A percentile compares a stretch with the other conserved stretches of the same genome.
Conservation (phyloP, 2,113 vertebrate species). For the Clarias batrachus region DNA sequence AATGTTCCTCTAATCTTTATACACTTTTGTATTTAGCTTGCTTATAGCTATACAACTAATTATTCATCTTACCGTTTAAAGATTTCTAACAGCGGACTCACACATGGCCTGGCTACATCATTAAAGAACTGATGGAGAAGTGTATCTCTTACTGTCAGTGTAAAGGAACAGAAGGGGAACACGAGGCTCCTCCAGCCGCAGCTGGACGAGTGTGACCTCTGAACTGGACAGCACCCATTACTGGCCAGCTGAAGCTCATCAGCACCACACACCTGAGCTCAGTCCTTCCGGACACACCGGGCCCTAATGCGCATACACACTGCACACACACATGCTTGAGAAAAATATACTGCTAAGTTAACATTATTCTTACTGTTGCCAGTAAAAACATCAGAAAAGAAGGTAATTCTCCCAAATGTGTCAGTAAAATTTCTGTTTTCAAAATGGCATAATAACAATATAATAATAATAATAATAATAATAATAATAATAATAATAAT, state of each 20-base stretch:
- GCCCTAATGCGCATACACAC: slow-evolving; percentile 31
- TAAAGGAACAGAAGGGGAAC: slow-evolving; percentile 8
- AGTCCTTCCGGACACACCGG: slow-evolving; percentile 29
- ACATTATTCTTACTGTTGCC: slow-evolving; percentile 1
- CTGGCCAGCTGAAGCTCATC: slow-evolving; percentile 56
- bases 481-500: too few species aligned
- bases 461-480: too few species aligned
- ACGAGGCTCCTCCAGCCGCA: slow-evolving; percentile 23
- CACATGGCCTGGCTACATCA: neutral
- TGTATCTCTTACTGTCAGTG: slow-evolving; percentile 19
- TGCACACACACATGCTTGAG: neutral
- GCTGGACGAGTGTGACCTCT: slow-evolving; percentile 49
- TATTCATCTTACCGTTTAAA: neutral
- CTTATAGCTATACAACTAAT: neutral
- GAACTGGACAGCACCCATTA: slow-evolving; percentile 49
- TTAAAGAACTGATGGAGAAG: slow-evolving; percentile 20
- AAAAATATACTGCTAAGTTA: neutral
- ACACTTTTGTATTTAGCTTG: neutral
- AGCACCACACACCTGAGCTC: slow-evolving; percentile 54
- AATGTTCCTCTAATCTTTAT: neutral
- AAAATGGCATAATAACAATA: too few species aligned
- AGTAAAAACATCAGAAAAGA: neutral
- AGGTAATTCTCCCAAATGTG: neutral
- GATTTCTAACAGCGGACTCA: neutral
- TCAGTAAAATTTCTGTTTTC: neutral